Evolutionary conservation across 2,797 vertebrate species (phyloP), one percentile per base, ranked within the genome.

Genomic region (Sciaenops ocellatus): DNA sequence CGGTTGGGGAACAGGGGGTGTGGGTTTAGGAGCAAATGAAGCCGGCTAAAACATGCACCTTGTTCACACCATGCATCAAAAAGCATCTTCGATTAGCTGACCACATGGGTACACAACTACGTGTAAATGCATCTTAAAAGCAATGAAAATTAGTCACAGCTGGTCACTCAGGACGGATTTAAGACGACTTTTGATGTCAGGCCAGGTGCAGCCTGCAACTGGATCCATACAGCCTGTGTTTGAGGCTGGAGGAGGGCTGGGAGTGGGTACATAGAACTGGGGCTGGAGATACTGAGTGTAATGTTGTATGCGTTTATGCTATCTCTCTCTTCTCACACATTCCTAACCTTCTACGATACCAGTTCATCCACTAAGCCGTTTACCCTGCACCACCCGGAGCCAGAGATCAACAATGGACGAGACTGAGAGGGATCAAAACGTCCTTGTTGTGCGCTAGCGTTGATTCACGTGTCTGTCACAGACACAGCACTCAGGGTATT

Each of bases 361-460:
- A 16, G 57, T 83, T 88, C 62, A 89, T 91, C 89, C 80, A 46
- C 56, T 89, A 85, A 89, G 68, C 87, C 76, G 79, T 88, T 91
- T 88, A 80, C 70, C 69, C 69, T 80, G 70, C 79, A 83, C 87
- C 84, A 88, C 68, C 57, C n/a, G 61, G 78, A 86, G 74, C 73
- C 83, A 82, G 76, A 86, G 83, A 78, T 89, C 87, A 87, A 82
- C 65, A 66, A 68, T 60, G 63, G 80, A 77, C 56, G 78, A 86
- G 79, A 78, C 26, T 16, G 59, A 80, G 76, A 66, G 54, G 80
- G 84, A 86, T 85, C 73, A 83, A 83, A 84, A 79, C 3, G 17
- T 60, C 75, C 84, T 78, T 28, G 74, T 74, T 70, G 68, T 50
- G 52, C 30, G 55, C 50, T 66, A 46, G 42, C 70, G 74, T 62